A percentile compares a stretch with the other conserved stretches of the same genome.
phyloP scores from a whole-genome alignment of 92 coral and sea anemone genomes.

The Palythoa caribaeorum region DNA sequence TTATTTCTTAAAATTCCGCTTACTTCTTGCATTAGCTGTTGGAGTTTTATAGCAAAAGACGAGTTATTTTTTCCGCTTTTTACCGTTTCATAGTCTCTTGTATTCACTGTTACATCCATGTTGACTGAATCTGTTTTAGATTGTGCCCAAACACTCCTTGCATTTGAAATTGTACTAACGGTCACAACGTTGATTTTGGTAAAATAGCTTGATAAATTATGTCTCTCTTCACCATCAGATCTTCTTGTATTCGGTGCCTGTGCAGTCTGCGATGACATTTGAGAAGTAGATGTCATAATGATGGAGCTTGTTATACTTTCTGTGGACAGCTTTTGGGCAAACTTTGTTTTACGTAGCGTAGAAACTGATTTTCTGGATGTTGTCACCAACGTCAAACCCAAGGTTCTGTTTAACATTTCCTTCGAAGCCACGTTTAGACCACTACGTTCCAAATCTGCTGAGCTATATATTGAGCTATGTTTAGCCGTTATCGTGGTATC shows the following conservation, averaged over 20 bases:
- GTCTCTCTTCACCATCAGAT: background rate
- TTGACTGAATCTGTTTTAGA: background rate
- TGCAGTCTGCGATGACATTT: background rate
- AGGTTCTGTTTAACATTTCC: background rate
- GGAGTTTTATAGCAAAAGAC: constrained; percentile 30
- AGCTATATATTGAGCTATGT: background rate
- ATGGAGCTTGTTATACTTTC: background rate
- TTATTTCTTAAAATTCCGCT: constrained; percentile 41
- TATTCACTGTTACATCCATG: background rate
- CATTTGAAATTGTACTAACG: background rate
- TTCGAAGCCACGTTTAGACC: background rate
- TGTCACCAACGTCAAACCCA: background rate
- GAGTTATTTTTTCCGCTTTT: background rate
- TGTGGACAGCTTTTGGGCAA: background rate
- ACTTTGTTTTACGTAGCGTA: background rate
- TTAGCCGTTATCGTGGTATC: background rate
- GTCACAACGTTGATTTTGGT: background rate
- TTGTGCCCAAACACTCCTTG: background rate
- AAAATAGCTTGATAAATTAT: background rate
- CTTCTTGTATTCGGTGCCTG: background rate
- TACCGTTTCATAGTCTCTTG: background rate
- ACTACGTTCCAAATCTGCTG: background rate
- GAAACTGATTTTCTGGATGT: too few relatives aligned
- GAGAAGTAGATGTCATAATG: too few relatives aligned
- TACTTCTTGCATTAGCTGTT: constrained; percentile 42